Conservation (phyloP, 2,888 invertebrate species). For the Aleiodes testaceus region DNA sequence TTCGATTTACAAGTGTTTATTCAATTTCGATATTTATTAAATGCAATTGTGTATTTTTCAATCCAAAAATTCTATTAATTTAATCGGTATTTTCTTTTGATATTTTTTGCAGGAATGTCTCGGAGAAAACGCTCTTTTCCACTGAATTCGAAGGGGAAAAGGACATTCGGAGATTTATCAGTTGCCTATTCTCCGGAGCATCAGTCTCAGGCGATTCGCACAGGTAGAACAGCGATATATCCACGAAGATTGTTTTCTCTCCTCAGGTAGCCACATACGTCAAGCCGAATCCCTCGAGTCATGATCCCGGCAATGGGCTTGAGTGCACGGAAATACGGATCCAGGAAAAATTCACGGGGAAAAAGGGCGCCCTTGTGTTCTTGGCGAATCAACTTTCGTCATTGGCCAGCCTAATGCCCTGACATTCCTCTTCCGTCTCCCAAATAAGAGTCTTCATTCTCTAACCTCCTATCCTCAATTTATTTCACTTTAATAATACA, state of each 20-base stretch:
- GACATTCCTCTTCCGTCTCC: constrained; percentile 71
- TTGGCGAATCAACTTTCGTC: constrained; percentile 73
- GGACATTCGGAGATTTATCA: neutral
- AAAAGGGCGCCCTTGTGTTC: constrained; percentile 35
- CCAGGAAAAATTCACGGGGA: constrained; percentile 2
- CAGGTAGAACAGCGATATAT: constrained; percentile 66
- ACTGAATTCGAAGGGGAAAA: constrained; percentile 7
- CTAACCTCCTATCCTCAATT: constrained; percentile 6
- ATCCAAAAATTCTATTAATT: too few relatives aligned
- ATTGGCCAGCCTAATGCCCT: constrained; percentile 70
- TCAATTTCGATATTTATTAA: neutral
- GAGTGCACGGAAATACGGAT: constrained; percentile 63
- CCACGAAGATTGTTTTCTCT: constrained; percentile 73
- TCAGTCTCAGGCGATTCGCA: constrained; percentile 36
- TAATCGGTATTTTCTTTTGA: too few relatives aligned
- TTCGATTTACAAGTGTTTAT: constrained; percentile 15
- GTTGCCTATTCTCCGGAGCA: neutral
- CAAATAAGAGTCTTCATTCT: constrained; percentile 58
- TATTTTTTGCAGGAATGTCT: too few relatives aligned
- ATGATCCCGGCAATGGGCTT: constrained; percentile 57
- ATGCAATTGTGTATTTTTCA: too few relatives aligned
- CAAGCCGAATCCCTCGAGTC: constrained; percentile 68
- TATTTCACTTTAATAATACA: too few relatives aligned
- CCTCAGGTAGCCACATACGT: constrained; percentile 73
- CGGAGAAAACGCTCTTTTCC: too few relatives aligned